Evolutionary conservation across 2,113 vertebrate species (phyloP), one percentile per base, ranked within the genome.

Genomic region (Channa maculata): DNA sequence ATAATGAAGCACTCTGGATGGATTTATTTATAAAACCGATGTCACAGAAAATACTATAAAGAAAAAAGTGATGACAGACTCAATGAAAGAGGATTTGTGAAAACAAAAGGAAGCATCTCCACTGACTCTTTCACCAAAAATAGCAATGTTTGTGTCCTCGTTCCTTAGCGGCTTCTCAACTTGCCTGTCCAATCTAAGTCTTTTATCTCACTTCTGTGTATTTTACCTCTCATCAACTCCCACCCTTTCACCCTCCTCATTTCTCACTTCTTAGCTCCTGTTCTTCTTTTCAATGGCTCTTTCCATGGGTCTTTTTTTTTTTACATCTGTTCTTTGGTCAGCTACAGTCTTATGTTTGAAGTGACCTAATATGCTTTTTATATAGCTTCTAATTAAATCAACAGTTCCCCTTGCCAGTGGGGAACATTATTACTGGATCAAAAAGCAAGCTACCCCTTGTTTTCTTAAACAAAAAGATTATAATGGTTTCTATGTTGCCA

Each of bases 111-210:
- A 48, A 60, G 49, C 33, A 67, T 74, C 55, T 81, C 39, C 57
- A 46, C 75, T 78, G 61, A 79, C 75, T 81, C 54, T 12, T 52
- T 34, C 9, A 71, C 79, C 74, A 59, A 76, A 92, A 90, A 88
- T 84, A 87, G 73, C 87, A 82, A 71, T 44, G 15, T 71, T 53
- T 51, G 45, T 75, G 86, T 75, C 79, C 60, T 75, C 67, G 65
- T 60, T 70, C 51, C 38, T 50, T 50, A n/a, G 38, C 70, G 62
- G 55, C 52, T 75, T 50, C 57, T 67, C 62, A 65, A 62, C 63
- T 36, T 39, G 24, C 36, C 75, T 75, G 67, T 52, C 74, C 61
- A 4, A 70, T 59, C 65, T 57, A 0, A 64, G 71, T 71, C 70
- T 72, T 72, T 75, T 55, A 80, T 84, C 60, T 65, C 6, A 0